Conservation (phyloP, 2,797 vertebrate species). For the Acanthopagrus latus region DNA sequence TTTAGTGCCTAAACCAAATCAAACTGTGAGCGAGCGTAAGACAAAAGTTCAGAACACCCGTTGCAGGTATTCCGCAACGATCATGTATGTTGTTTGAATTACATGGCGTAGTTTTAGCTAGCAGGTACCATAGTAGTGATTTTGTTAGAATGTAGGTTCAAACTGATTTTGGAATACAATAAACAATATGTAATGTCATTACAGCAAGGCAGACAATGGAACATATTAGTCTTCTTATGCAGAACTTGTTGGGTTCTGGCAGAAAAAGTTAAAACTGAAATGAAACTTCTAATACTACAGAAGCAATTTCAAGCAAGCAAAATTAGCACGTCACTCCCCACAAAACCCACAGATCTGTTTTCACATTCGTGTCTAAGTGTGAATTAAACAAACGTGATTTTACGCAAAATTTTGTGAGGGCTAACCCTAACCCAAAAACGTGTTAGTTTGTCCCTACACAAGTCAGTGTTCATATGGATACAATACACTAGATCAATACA, state of each 20-base stretch:
- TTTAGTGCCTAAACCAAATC: no score
- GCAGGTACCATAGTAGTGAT: neutral
- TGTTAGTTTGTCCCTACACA: neutral
- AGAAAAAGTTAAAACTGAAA: slow-evolving; percentile 4
- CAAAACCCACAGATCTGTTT: neutral
- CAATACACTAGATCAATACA: neutral
- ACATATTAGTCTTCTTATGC: neutral
- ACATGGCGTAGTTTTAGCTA: neutral
- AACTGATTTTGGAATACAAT: neutral
- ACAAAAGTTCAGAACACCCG: no score
- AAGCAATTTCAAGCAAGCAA: no score
- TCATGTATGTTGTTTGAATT: no score
- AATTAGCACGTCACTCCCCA: neutral
- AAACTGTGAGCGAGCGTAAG: no score
- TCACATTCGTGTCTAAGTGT: neutral
- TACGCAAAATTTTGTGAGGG: no score
- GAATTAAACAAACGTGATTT: neutral
- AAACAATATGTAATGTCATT: neutral
- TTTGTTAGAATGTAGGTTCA: neutral
- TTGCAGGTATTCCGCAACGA: no score
- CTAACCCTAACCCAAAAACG: neutral
- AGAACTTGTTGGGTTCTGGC: neutral
- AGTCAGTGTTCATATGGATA: neutral
- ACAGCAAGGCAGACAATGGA: neutral
- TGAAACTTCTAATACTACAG: no score